Base-by-base conservation (phyloP, 2,797 vertebrate species). In the Lemur catta region DNA sequence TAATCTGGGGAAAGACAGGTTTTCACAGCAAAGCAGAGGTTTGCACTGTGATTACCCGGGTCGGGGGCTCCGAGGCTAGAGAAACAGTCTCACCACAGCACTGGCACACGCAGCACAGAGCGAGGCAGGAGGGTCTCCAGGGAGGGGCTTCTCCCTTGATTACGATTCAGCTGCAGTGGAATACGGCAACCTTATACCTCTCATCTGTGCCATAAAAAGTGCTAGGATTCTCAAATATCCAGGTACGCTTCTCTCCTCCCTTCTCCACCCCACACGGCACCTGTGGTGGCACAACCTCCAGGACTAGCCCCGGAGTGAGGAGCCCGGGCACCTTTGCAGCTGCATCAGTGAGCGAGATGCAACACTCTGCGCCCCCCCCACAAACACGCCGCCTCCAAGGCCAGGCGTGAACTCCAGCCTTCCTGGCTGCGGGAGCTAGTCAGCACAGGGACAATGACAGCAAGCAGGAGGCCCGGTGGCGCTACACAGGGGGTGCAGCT, bases 231-330 rank as follows among this genome's bases (percentile, higher is more conserved):
- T 92, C 92, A 93, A 38, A 76, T 89, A 69, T 33, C 93, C 65
- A 41, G 61, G 81, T 91, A 41, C 6, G 41, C 46, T 94, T 55
- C 69, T 89, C 59, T 84, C 84, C 85, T 80, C 91, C 67, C 57
- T 59, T 95, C 88, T 48, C 74, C 87, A 52, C 85, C 94, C 1
- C 57, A 94, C 95, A 67, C 52, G 69, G 26, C 46, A 43, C 93
- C 76, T 48, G 1, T 71, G 96, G 52, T 81, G 69, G 76, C 93
- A 0, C 65, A 86, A 97, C 96, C 97, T 97, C 92, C 94, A 93
- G 26, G 88, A 79, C 93, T 85, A 88, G 61, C 90, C 88, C 65
- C 57, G 43, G 79, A 96, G 8, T 91, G 98, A 98, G 12, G 91
- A 98, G 97, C 80, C 72, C 35, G 41, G 46, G 84, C 38, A 96